Base-by-base conservation (phyloP, 30 jellyfish, hydroid and myxozoan genomes). In the Catostylus mosaicus region DNA sequence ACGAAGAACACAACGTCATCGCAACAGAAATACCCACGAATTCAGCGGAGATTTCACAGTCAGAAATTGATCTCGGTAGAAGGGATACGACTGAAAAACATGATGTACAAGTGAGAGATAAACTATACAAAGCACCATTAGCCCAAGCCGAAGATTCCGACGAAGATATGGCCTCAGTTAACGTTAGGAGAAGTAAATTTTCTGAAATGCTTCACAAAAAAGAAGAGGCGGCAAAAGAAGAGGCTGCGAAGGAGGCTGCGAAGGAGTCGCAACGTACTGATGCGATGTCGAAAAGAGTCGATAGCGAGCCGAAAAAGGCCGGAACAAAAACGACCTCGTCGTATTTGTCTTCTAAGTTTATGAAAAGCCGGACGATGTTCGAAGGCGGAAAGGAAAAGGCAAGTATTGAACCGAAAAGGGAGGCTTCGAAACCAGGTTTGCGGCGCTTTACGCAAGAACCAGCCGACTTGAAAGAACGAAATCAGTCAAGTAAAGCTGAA, bases 61-160 rank as follows among this genome's bases (percentile, higher is more conserved):
- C 88, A 32, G 88, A 57, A 33, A 51, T 2, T 29, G 48, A 46
- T 47, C 54, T 33, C 59, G 78, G 30, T 45, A 26, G 4, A 23
- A 77, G 8, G 14, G 78, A 18, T 37, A 30, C 27, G 19, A 23
- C 31, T 32, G 47, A 34, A 38, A 59, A 59, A 37, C 47, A 11
- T n/a, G 72, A 57, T 10, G 52, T 19, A 16, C 24, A 36, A 10
- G 35, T 30, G 34, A 14, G 8, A 0, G 69, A 77, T 32, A 51
- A 61, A 27, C 29, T 66, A 18, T 3, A 45, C 0, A 40, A 34
- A 37, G 92, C 92, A 38, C 92, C 92, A 26, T 36, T 82, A 52
- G 92, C 92, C 6, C 70, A 69, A n/a, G 80, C 50, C 5, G 92
- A 82, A 59, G 71, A 57, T 30, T 82, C 92, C n/a, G 86, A 69